phyloP scores from a whole-genome alignment of 2,797 vertebrate genomes.

The Urophycis tenuis region DNA sequence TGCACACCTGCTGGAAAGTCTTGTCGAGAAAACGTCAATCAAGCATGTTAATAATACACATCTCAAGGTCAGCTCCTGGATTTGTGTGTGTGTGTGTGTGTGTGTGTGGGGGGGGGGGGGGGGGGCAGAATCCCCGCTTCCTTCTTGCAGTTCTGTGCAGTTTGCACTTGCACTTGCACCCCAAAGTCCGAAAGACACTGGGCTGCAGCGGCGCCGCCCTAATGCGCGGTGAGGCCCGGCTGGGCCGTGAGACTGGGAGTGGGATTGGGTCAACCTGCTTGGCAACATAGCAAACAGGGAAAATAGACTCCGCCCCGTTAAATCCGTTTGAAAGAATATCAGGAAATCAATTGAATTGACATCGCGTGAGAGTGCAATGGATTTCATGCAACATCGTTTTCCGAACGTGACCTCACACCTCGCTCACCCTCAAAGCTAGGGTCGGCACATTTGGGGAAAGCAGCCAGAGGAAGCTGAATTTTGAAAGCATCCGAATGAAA shows the following conservation, averaged over 20 bases:
- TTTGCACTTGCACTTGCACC: neutral
- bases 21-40: neutral
- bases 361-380: too few relatives aligned
- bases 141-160: neutral
- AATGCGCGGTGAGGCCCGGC: neutral
- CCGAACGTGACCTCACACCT: neutral
- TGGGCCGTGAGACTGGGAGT: neutral
- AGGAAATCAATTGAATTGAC: neutral
- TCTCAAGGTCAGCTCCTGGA: neutral
- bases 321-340: neutral
- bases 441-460: too few relatives aligned
- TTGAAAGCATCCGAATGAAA: too few relatives aligned
- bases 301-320: neutral
- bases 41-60: neutral
- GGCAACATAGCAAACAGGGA: neutral
- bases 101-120: too few relatives aligned
- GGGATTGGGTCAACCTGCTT: too few relatives aligned
- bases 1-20: neutral
- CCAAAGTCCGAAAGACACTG: neutral
- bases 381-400: too few relatives aligned
- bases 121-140: neutral
- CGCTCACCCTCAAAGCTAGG: neutral
- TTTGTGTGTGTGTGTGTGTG: too few relatives aligned
- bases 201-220: neutral
- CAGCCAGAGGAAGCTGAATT: too few relatives aligned